A percentile compares a stretch with the other conserved stretches of the same genome.
Conservation (phyloP, 2,113 vertebrate species). For the Arvicanthis niloticus region DNA sequence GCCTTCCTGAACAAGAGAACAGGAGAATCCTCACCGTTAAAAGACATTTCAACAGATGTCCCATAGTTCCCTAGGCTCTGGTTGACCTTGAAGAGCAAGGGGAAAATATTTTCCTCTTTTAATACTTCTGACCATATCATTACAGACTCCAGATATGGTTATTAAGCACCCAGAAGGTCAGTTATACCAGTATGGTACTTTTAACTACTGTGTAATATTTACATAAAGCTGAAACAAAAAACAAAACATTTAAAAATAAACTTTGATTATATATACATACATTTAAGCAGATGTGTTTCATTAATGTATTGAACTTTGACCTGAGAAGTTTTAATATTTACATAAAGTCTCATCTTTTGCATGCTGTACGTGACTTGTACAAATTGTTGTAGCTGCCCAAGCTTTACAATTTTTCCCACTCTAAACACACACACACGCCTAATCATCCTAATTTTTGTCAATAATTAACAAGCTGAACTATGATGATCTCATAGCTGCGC, state of each 20-base stretch:
- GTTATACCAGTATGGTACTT: not conserved
- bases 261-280: not conserved
- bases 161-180: not conserved
- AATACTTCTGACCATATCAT: not conserved
- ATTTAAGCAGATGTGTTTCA: constrained; percentile 4
- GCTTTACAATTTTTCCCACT: not conserved
- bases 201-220: not conserved
- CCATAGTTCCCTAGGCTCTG: not conserved
- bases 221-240: not conserved
- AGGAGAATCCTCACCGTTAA: not conserved
- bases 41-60: not conserved
- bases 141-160: not conserved
- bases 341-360: not conserved
- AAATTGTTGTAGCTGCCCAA: not conserved
- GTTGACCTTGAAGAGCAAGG: not conserved
- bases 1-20: not conserved
- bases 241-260: constrained; percentile 1
- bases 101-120: not conserved
- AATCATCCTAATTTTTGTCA: not conserved
- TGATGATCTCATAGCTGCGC: not conserved
- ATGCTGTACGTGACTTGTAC: not conserved
- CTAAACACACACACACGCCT: not conserved
- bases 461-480: not conserved
- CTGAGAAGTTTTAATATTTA: not conserved
- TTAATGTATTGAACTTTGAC: not conserved